phyloP scores from a whole-genome alignment of 2,113 vertebrate species.

The Gobius niger region DNA sequence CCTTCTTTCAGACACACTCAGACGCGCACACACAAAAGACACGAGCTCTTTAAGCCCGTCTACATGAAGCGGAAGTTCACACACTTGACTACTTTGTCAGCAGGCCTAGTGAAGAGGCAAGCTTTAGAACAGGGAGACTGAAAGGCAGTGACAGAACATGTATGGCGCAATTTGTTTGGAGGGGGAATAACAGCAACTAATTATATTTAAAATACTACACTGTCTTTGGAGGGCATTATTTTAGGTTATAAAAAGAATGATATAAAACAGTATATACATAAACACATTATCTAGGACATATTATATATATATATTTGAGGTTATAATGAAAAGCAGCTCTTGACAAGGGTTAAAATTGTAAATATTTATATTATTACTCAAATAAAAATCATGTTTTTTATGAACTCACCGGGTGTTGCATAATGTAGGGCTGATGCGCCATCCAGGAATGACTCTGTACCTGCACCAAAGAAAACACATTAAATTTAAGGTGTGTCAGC shows the following conservation, averaged over 20 bases:
- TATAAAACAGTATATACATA: too few relatives aligned
- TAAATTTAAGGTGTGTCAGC: neutral
- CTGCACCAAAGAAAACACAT: constrained; percentile 59
- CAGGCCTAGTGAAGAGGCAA: constrained; percentile 50
- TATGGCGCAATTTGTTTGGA: neutral
- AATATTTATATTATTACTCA: too few relatives aligned
- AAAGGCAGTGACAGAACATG: constrained; percentile 21
- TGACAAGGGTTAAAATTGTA: too few relatives aligned
- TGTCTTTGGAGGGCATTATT: too few relatives aligned
- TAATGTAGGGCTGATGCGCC: constrained; percentile 96
- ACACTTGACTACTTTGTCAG: constrained; percentile 42
- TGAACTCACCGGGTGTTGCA: constrained; percentile 95
- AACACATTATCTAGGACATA: too few relatives aligned
- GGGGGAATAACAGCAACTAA: too few relatives aligned
- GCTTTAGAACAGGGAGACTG: constrained; percentile 30
- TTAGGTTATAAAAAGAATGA: too few relatives aligned
- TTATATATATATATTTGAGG: too few relatives aligned
- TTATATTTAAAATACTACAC: too few relatives aligned
- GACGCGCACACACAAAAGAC: constrained; percentile 30
- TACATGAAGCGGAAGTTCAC: constrained; percentile 45
- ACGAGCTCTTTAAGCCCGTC: constrained; percentile 16
- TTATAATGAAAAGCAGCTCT: too few relatives aligned
- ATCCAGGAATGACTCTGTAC: constrained; percentile 98
- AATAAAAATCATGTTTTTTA: neutral
- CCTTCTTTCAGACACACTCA: constrained; percentile 32